Base-by-base conservation (phyloP, 2,797 vertebrate species). In the Notoglanidium macrostoma region DNA sequence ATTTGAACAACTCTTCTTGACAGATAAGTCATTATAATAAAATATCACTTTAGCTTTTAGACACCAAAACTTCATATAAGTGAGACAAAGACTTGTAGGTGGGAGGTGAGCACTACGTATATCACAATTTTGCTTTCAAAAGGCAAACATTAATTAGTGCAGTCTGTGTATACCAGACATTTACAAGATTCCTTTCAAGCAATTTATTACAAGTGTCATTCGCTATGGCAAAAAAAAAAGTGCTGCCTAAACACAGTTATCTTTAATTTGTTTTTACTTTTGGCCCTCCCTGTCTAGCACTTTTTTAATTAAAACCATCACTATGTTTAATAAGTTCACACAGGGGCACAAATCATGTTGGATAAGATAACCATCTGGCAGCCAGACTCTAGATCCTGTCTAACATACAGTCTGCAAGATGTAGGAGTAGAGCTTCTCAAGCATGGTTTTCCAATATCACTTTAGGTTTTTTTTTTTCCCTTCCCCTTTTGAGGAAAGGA, bases 301-400 rank as follows among this genome's bases (percentile, higher is more conserved):
- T 51, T 90, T 55, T 90, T 93, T 93, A 92, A 93, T 94, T 92
- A 93, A 93, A 54, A 87, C 80, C 85, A 67, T 89, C 40, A 76
- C 76, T 65, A 65, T 54, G 59, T 92, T 92, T 91, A 91, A 91
- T 93, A 92, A 89, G 61, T 93, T 94, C 86, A 81, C 83, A 61
- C 85, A 84, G 87, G 89, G 84, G 90, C 91, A 92, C 93, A 92
- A 92, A 94, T 94, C 92, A 92, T 78, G 89, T 83, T 84, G 87
- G 92, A 94, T 92, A 91, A 91, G 91, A 92, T 92, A 93, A 92
- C 84, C 87, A 90, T 91, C 91, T 93, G 90, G 88, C 90, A 55
- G 23, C 51, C 89, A 87, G 83, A 88, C 90, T 85, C 82, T 92
- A 81, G 2, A 61, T 78, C 82, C 72, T 72, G 82, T 87, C 85